These are phyloP conservation scores for Melanostoma scalare DNA, from an alignment of 2,888 invertebrate genomes.

Conservation along the genomic window DNA sequence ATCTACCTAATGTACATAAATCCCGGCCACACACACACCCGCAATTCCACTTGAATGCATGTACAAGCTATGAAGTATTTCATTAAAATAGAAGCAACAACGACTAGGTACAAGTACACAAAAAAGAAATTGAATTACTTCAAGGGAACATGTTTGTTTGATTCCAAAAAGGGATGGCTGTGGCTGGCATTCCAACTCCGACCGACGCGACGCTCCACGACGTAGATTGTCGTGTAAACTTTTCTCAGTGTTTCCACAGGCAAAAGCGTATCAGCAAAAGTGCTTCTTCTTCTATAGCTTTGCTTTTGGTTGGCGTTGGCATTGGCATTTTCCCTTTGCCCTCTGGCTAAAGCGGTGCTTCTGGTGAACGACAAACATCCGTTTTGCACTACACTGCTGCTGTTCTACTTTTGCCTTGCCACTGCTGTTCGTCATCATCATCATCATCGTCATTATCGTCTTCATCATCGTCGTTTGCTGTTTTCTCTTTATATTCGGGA, in stretches of 20 bases:
- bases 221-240: no score
- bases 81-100: conserved; percentile 67
- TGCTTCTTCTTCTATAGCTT: background rate
- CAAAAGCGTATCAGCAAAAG: conserved; percentile 39
- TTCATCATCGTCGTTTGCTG: conserved; percentile 33
- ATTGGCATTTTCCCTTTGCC: conserved; percentile 49
- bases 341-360: conserved; percentile 18
- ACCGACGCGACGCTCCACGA: background rate
- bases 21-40: background rate
- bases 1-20: conserved; percentile 6
- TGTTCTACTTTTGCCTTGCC: conserved; percentile 13
- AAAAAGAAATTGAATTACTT: conserved; percentile 47
- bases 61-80: conserved; percentile 26
- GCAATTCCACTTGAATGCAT: background rate
- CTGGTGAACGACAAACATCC: conserved; percentile 67
- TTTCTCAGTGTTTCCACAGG: background rate
- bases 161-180: conserved; percentile 65
- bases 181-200: conserved; percentile 49
- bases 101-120: conserved; percentile 10
- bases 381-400: conserved; percentile 60
- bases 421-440: conserved; percentile 26
- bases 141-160: conserved; percentile 64
- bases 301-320: conserved; percentile 36
- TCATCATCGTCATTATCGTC: conserved; percentile 12
- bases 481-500: conserved; percentile 56